Evolutionary conservation across 53 echinoderm and acorn worm species (phyloP).

Genomic region (Holothuria scabra): DNA sequence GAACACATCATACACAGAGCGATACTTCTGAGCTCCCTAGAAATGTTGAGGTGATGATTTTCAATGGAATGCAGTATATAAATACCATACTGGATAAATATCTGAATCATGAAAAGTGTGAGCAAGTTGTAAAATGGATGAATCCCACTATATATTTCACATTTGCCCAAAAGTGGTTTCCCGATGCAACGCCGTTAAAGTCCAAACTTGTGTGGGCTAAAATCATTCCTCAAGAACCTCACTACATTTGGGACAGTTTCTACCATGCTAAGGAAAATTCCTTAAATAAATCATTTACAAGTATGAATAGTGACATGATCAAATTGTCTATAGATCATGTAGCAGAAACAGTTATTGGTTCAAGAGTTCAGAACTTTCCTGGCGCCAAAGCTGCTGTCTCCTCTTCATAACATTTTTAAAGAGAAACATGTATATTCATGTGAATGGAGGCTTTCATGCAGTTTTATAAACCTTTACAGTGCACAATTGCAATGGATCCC

Average conservation of each 20-base stretch:
- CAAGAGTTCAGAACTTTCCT: too few species aligned
- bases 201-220: constrained; percentile 26
- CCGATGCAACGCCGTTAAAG: background rate
- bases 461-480: too few species aligned
- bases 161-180: constrained; percentile 32
- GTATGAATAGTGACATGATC: background rate
- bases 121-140: background rate
- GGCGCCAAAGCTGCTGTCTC: too few species aligned
- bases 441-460: too few species aligned
- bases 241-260: background rate
- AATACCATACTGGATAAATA: background rate
- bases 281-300: background rate
- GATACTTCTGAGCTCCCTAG: constrained; percentile 1
- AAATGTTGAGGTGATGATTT: background rate
- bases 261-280: background rate
- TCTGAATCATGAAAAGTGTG: background rate
- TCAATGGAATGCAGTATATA: background rate
- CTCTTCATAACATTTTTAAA: too few species aligned
- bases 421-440: too few species aligned
- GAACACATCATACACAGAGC: too few species aligned
- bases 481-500: too few species aligned
- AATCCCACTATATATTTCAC: constrained; percentile 29
- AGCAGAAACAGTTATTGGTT: too few species aligned
- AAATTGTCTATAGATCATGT: background rate
- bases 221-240: background rate